Evolutionary conservation across 53 echinoderm and acorn worm genomes (phyloP).

Genomic region (Stichopus horrens): DNA sequence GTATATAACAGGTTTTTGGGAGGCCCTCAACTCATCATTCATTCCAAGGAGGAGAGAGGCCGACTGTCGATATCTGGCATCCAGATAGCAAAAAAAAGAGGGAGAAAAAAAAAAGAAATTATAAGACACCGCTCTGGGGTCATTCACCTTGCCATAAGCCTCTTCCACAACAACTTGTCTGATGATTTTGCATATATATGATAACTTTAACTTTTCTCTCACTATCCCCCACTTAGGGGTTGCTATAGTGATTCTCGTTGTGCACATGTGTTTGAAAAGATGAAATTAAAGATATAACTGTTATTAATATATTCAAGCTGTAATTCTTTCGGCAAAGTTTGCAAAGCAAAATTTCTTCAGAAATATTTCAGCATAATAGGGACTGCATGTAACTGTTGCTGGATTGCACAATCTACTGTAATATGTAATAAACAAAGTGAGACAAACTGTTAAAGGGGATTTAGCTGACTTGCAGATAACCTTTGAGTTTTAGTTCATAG

Average conservation of each 20-base stretch:
- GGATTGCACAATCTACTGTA: too few relatives aligned
- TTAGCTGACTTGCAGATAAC: too few relatives aligned
- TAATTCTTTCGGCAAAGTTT: too few relatives aligned
- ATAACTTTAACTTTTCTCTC: not conserved
- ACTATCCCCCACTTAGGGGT: not conserved
- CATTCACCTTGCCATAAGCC: conserved; percentile 24
- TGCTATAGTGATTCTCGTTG: not conserved
- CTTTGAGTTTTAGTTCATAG: too few relatives aligned
- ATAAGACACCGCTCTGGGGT: not conserved
- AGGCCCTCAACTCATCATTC: conserved; percentile 28
- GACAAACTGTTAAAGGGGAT: too few relatives aligned
- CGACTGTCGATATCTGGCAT: not conserved
- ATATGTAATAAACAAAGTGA: too few relatives aligned
- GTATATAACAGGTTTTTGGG: conserved; percentile 17
- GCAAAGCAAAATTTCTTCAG: too few relatives aligned
- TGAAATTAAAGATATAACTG: too few relatives aligned
- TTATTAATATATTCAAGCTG: too few relatives aligned
- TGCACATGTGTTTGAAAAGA: not conserved
- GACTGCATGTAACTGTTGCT: too few relatives aligned
- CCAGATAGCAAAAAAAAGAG: not conserved
- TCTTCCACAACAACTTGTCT: not conserved
- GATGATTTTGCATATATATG: not conserved
- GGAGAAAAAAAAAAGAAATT: too few relatives aligned
- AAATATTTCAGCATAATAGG: too few relatives aligned
- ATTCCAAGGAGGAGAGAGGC: not conserved